Percentiles rank a stretch among this genome's conserved stretches.
Evolutionary conservation across 2,113 vertebrate genomes (phyloP).

Genomic region (Myiozetetes cayanensis): DNA sequence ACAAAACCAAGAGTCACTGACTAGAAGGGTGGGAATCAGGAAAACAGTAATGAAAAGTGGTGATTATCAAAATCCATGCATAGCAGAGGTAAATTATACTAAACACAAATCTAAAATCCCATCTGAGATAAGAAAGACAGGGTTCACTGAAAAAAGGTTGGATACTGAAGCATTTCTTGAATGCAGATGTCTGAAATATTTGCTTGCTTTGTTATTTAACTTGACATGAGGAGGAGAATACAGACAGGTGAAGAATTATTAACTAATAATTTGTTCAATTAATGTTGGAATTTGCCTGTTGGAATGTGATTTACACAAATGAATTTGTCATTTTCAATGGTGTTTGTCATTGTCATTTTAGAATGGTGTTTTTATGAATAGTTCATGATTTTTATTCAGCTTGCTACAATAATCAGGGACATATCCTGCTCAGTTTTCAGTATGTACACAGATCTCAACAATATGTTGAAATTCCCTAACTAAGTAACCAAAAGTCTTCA

Average conservation of each 20-base stretch:
- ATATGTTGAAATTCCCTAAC: background rate
- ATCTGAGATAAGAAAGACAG: background rate
- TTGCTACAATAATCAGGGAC: background rate
- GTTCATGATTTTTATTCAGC: background rate
- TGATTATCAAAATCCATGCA: background rate
- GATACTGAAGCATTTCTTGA: background rate
- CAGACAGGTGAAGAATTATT: background rate
- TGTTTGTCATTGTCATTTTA: too few species aligned
- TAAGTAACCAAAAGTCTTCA: background rate
- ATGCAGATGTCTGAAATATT: background rate
- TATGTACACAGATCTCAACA: background rate
- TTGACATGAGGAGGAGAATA: background rate
- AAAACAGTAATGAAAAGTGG: background rate
- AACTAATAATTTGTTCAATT: background rate
- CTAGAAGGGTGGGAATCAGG: background rate
- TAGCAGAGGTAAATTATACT: background rate
- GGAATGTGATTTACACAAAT: background rate
- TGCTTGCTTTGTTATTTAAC: background rate
- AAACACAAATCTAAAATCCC: background rate
- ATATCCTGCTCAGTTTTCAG: background rate
- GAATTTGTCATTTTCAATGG: background rate
- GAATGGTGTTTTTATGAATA: background rate
- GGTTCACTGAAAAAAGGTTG: background rate
- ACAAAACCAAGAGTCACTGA: background rate
- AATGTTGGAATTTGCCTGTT: background rate